phyloP scores from a whole-genome alignment of 2,113 vertebrate species.

The Pseudois nayaur region DNA sequence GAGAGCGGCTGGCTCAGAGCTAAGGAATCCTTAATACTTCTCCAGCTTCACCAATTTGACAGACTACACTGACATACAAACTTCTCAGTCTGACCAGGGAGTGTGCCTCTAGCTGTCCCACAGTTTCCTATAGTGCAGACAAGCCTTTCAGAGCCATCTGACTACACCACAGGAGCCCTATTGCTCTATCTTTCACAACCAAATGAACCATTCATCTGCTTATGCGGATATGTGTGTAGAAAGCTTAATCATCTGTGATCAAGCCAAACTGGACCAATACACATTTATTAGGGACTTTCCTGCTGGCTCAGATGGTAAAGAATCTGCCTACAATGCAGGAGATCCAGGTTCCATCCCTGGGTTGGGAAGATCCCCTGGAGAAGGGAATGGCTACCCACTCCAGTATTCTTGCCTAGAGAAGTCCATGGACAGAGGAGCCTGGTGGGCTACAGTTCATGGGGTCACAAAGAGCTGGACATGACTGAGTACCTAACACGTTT shows the following conservation, averaged over 20 bases:
- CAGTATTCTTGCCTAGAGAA: neutral
- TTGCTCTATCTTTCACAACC: neutral
- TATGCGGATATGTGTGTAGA: neutral
- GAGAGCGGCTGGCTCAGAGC: neutral
- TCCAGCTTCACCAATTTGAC: neutral
- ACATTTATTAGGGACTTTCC: neutral
- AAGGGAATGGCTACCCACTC: neutral
- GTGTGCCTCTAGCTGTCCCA: neutral
- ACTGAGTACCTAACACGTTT: neutral
- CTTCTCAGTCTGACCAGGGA: no score
- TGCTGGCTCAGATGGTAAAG: neutral
- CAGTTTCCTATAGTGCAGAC: neutral
- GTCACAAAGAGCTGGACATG: neutral
- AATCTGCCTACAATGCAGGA: neutral
- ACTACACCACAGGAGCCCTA: neutral
- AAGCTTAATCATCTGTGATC: neutral
- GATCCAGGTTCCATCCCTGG: neutral
- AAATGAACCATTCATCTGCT: neutral
- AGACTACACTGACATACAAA: neutral
- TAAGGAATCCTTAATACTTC: neutral
- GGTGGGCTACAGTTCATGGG: neutral
- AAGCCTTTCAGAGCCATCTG: neutral
- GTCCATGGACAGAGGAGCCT: neutral
- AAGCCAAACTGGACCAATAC: neutral
- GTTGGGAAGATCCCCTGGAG: neutral